Conservation (phyloP, 2,113 vertebrate genomes). For the Sciurus niger region DNA sequence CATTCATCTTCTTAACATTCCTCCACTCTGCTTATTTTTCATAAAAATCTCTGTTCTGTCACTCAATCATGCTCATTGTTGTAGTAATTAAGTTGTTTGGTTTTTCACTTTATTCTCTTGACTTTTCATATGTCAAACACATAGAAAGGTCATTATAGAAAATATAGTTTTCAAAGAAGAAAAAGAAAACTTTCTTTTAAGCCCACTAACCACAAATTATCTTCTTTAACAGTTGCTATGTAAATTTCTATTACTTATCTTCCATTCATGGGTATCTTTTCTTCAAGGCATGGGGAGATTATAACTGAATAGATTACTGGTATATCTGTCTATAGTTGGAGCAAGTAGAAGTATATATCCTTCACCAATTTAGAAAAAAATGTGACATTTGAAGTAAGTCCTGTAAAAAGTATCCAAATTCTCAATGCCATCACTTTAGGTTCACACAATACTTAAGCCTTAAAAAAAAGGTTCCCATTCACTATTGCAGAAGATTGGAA, state of each 20-base stretch:
- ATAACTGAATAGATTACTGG: background rate
- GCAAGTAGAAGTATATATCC: background rate
- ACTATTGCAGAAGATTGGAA: background rate
- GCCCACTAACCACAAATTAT: background rate
- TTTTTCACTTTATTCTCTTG: no score
- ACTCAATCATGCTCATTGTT: no score
- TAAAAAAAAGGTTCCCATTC: background rate
- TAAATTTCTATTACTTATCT: background rate
- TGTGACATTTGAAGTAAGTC: background rate
- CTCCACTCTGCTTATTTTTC: no score
- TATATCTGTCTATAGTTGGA: no score
- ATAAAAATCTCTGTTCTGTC: no score
- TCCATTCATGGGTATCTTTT: background rate
- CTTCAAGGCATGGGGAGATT: background rate
- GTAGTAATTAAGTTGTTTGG: no score
- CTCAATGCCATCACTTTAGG: background rate
- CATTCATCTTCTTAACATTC: no score
- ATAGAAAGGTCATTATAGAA: background rate
- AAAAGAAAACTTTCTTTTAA: constrained; percentile 39
- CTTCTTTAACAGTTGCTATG: background rate
- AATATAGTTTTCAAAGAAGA: background rate
- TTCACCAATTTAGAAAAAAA: background rate
- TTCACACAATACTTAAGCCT: background rate
- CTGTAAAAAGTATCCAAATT: background rate
- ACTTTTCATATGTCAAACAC: background rate